phyloP scores from a whole-genome alignment of 1,140 invertebrate genomes.

The Whitmania pigra region DNA sequence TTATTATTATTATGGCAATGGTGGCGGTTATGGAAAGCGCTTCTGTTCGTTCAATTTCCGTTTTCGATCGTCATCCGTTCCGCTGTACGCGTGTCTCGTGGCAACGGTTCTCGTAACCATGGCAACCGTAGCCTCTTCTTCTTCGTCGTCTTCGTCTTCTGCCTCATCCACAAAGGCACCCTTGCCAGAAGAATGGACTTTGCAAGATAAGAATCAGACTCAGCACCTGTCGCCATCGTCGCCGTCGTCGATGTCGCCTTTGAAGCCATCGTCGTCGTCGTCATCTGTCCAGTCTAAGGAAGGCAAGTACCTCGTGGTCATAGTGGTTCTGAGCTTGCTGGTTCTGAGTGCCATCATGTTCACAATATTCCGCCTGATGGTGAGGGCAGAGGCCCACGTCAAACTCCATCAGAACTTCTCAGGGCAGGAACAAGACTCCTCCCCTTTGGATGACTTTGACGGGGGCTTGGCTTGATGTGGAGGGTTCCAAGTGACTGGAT shows the following conservation, averaged over 20 bases:
- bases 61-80: too few relatives aligned
- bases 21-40: too few relatives aligned
- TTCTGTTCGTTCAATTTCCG: too few relatives aligned
- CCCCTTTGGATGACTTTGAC: too few relatives aligned
- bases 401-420: not conserved
- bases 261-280: not conserved
- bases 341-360: not conserved
- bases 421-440: not conserved
- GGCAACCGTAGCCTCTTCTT: too few relatives aligned
- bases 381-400: not conserved
- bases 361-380: not conserved
- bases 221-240: too few relatives aligned
- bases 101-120: not conserved
- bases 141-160: too few relatives aligned
- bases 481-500: too few relatives aligned
- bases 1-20: too few relatives aligned
- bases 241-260: not conserved
- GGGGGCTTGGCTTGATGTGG: too few relatives aligned
- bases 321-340: constrained; percentile 5
- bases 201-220: not conserved
- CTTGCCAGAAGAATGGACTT: not conserved
- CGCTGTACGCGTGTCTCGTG: too few relatives aligned
- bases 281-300: not conserved
- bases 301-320: not conserved
- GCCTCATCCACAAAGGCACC: not conserved